Conservation (phyloP, 2,888 invertebrate species). For the Ornithoptera alexandrae region DNA sequence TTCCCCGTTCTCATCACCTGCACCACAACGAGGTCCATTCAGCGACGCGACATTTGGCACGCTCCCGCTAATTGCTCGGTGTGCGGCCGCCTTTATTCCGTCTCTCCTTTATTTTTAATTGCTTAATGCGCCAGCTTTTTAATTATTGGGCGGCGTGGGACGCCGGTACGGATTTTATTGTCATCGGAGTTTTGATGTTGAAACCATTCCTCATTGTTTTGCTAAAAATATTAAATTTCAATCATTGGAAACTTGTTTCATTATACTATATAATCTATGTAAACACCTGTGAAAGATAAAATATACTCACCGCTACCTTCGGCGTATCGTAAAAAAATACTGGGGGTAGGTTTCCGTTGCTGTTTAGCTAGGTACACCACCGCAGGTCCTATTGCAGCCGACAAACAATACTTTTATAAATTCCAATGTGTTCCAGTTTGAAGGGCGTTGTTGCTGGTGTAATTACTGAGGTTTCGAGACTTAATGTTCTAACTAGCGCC, state of each 20-base stretch:
- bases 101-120: constrained; percentile 49
- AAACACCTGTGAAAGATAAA: no score
- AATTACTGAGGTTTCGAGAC: no score
- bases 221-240: constrained; percentile 32
- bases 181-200: constrained; percentile 42
- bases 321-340: no score
- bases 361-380: no score
- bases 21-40: constrained; percentile 35
- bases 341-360: no score
- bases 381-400: no score
- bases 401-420: no score
- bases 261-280: no score
- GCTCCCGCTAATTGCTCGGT: constrained; percentile 63
- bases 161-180: constrained; percentile 42
- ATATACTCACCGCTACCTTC: no score
- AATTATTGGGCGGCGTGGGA: constrained; percentile 52
- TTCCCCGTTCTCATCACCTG: constrained; percentile 35
- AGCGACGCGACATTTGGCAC: constrained; percentile 63
- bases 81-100: constrained; percentile 56
- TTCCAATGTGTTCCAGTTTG: no score
- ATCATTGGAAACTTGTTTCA: constrained; percentile 15
- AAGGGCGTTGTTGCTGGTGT: no score
- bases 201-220: constrained; percentile 35
- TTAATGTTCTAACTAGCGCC: no score
- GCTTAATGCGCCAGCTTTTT: constrained; percentile 57